Percentiles rank a stretch among this genome's conserved stretches.
Evolutionary conservation across 2,888 invertebrate genomes (phyloP).

Genomic region (Morinoia aosen): DNA sequence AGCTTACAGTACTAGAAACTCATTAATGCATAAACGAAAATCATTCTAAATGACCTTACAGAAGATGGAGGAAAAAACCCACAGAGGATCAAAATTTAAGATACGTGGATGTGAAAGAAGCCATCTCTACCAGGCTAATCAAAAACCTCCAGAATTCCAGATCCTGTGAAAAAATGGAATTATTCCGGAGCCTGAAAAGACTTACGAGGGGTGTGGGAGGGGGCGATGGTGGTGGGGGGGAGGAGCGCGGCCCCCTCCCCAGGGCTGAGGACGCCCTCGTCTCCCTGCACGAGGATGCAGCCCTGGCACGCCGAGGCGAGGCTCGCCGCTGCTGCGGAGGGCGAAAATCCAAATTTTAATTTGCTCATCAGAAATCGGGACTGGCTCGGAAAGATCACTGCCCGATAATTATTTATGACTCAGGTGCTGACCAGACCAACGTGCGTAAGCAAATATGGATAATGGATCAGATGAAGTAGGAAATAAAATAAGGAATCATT

Average conservation of each 20-base stretch:
- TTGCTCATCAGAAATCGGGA: neutral
- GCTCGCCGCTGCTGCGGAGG: constrained; percentile 57
- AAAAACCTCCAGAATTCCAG: neutral
- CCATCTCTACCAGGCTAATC: neutral
- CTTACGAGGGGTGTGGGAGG: constrained; percentile 36
- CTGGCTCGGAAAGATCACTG: too few relatives aligned
- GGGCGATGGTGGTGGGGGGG: constrained; percentile 29
- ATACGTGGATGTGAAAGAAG: neutral
- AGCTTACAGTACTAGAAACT: neutral
- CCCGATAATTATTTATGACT: too few relatives aligned
- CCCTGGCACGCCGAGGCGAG: constrained; percentile 60
- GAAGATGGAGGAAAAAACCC: neutral
- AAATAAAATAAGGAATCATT: too few relatives aligned
- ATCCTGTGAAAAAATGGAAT: neutral
- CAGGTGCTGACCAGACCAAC: too few relatives aligned
- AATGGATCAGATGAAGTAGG: too few relatives aligned
- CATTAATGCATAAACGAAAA: neutral
- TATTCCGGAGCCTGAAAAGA: neutral
- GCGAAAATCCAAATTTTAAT: neutral
- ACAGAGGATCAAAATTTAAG: neutral
- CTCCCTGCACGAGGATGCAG: constrained; percentile 64
- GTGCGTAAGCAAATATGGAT: too few relatives aligned
- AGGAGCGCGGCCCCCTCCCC: constrained; percentile 56
- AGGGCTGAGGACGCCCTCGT: constrained; percentile 61
- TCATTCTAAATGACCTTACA: neutral